These are phyloP conservation scores for Rhinoderma darwinii DNA, from an alignment of 2,113 vertebrate species.

Conservation along the genomic window DNA sequence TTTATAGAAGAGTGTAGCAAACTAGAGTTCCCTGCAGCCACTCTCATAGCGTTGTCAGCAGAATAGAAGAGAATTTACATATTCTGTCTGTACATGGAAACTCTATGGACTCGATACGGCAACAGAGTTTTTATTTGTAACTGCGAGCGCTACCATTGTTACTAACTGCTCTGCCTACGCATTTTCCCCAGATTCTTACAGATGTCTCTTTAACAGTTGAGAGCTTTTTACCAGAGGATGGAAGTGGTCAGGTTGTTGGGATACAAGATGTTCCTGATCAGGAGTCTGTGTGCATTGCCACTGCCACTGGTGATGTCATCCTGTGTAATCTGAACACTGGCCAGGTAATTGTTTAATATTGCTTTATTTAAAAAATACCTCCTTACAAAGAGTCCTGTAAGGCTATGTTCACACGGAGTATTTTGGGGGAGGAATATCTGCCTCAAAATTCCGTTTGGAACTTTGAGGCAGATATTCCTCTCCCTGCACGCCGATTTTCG, in stretches of 20 bases:
- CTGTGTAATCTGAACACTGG: conserved; percentile 80
- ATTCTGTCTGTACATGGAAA: too few species aligned
- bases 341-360: conserved; percentile 74
- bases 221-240: conserved; percentile 84
- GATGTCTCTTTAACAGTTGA: conserved; percentile 80
- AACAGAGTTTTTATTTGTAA: too few species aligned
- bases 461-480: too few species aligned
- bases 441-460: too few species aligned
- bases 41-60: conserved; percentile 14
- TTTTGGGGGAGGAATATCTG: too few species aligned
- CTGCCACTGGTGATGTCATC: conserved; percentile 85
- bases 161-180: background rate
- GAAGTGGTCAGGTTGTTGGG: conserved; percentile 80
- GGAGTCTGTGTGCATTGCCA: conserved; percentile 88
- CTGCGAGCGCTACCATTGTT: background rate
- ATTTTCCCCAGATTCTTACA: conserved; percentile 74
- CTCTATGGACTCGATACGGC: too few species aligned
- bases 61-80: conserved; percentile 31
- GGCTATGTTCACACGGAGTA: too few species aligned
- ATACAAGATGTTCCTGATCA: conserved; percentile 88
- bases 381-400: too few species aligned
- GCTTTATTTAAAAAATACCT: too few species aligned
- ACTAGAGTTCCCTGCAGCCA: too few species aligned
- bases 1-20: too few species aligned
- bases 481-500: too few species aligned